These are phyloP conservation scores for Cephus runcator DNA, from an alignment of 2,888 invertebrate species.

Conservation along the genomic window DNA sequence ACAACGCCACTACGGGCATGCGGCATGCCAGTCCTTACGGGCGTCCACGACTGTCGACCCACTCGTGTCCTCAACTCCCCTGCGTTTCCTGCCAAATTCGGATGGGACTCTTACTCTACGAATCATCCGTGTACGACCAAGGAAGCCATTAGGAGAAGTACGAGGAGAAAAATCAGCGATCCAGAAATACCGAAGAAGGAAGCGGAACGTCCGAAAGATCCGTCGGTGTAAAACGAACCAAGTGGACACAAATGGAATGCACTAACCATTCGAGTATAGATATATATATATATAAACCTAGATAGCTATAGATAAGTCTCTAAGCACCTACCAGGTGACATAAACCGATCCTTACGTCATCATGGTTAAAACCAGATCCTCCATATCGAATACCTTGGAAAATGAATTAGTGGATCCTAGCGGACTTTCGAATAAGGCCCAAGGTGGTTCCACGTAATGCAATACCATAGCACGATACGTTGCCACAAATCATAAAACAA, in stretches of 20 bases:
- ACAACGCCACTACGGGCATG: constrained; percentile 44
- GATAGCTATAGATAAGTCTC: neutral
- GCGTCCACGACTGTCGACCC: constrained; percentile 2
- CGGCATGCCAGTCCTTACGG: constrained; percentile 1
- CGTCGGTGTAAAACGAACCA: neutral
- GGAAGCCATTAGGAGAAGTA: neutral
- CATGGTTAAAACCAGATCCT: constrained; percentile 46
- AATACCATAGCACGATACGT: neutral
- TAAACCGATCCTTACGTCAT: constrained; percentile 38
- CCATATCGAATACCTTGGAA: constrained; percentile 32
- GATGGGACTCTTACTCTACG: neutral
- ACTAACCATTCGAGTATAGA: neutral
- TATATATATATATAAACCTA: neutral
- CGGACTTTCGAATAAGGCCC: neutral
- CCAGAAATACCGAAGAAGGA: neutral
- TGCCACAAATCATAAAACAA: neutral
- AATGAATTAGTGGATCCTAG: constrained; percentile 22
- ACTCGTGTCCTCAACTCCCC: neutral
- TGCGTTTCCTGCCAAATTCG: constrained; percentile 3
- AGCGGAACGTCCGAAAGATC: neutral
- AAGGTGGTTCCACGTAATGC: neutral
- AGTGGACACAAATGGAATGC: neutral
- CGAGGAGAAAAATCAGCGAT: neutral
- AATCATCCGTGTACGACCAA: neutral
- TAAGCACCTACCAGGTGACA: neutral